These are phyloP conservation scores for Drosophila formosana DNA, from an alignment of 2,888 invertebrate genomes.

Conservation along the genomic window DNA sequence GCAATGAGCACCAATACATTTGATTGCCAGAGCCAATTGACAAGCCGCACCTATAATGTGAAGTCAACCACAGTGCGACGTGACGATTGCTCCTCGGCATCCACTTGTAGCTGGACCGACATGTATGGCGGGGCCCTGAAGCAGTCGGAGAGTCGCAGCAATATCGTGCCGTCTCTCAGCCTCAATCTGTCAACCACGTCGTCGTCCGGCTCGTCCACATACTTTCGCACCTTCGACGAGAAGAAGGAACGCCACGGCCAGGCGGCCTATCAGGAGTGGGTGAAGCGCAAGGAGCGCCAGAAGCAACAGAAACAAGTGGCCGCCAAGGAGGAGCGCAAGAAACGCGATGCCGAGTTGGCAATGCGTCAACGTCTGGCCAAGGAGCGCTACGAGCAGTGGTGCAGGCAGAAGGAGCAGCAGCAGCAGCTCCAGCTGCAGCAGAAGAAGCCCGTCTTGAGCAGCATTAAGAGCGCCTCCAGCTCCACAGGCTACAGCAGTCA, in stretches of 20 bases:
- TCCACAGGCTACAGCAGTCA: slow-evolving; percentile 9
- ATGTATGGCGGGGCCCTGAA: slow-evolving; percentile 59
- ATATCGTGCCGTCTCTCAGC: slow-evolving; percentile 79
- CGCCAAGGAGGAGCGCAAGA: slow-evolving; percentile 68
- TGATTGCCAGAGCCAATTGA: slow-evolving; percentile 29
- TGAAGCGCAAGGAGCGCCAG: slow-evolving; percentile 78
- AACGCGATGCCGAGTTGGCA: slow-evolving; percentile 61
- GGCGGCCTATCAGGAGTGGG: slow-evolving; percentile 80
- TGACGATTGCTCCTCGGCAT: slow-evolving; percentile 49
- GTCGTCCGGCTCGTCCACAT: slow-evolving; percentile 60
- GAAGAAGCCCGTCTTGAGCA: slow-evolving; percentile 27
- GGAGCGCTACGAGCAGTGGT: slow-evolving; percentile 80
- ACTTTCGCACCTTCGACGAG: slow-evolving; percentile 42
- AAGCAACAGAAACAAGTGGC: slow-evolving; percentile 61
- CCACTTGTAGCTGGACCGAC: slow-evolving; percentile 62
- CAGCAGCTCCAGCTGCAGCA: slow-evolving; percentile 35
- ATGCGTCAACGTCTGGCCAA: slow-evolving; percentile 52
- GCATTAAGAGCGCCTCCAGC: background rate
- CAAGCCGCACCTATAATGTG: slow-evolving; percentile 56
- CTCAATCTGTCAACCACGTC: slow-evolving; percentile 59
- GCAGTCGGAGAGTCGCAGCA: slow-evolving; percentile 57
- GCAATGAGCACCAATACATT: background rate
- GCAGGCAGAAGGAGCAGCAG: slow-evolving; percentile 68
- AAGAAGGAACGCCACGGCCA: slow-evolving; percentile 56
- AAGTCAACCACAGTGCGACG: slow-evolving; percentile 30